A percentile compares a stretch with the other conserved stretches of the same genome.
Evolutionary conservation across 2,113 vertebrate genomes (phyloP).

Genomic region (Syrmaticus mikado): DNA sequence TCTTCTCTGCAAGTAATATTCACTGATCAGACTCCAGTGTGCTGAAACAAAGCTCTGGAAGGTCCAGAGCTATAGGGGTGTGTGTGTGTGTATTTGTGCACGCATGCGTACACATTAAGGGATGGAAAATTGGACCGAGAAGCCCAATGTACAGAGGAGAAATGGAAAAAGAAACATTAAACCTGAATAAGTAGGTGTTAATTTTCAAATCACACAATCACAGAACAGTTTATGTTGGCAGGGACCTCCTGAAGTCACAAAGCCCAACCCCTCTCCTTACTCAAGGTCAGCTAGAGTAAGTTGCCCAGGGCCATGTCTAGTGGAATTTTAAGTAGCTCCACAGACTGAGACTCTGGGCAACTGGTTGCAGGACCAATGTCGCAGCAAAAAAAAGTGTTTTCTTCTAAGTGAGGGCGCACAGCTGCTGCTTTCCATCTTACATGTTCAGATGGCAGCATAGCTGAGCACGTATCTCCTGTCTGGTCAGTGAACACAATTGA

Average conservation of each 20-base stretch:
- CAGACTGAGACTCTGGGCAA: background rate
- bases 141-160: background rate
- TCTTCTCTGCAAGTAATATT: background rate
- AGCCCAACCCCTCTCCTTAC: background rate
- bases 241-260: background rate
- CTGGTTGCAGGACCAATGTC: background rate
- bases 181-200: background rate
- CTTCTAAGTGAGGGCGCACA: background rate
- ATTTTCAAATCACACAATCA: background rate
- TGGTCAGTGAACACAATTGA: background rate
- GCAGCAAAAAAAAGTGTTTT: background rate
- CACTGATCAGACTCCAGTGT: background rate
- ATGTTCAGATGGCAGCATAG: background rate
- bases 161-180: background rate
- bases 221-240: background rate
- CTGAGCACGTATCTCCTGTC: background rate
- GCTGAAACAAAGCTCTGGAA: background rate
- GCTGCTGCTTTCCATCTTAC: background rate
- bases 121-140: background rate
- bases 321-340: background rate
- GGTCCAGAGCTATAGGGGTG: background rate
- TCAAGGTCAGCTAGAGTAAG: background rate
- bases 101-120: background rate
- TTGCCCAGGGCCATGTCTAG: background rate
- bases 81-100: fast-evolving